Percentiles rank a stretch among this genome's conserved stretches.
phyloP scores from a whole-genome alignment of 2,888 invertebrate genomes.

The Brachypterus glaber region DNA sequence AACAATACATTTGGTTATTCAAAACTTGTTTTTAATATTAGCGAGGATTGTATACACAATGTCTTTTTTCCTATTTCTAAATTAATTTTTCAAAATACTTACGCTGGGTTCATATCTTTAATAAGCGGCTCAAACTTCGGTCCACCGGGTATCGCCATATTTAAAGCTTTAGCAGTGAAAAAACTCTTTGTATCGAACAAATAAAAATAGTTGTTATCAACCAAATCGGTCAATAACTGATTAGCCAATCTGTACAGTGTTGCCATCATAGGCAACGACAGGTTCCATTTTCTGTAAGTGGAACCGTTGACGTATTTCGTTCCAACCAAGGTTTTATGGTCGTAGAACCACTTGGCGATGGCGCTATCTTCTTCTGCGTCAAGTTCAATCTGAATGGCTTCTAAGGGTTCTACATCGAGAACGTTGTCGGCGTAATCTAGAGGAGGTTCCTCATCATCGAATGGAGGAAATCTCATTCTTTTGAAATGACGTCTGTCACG shows the following conservation, averaged over 20 bases:
- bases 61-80: no score
- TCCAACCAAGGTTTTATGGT: constrained; percentile 91
- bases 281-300: constrained; percentile 94
- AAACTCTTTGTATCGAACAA: constrained; percentile 98
- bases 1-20: no score
- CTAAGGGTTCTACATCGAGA: constrained; percentile 95
- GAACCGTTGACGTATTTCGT: constrained; percentile 90
- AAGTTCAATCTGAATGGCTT: constrained; percentile 97
- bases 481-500: constrained; percentile 98
- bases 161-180: constrained; percentile 98
- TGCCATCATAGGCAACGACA: constrained; percentile 94
- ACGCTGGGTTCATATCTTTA: constrained; percentile 93
- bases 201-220: constrained; percentile 98
- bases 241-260: constrained; percentile 95
- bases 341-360: constrained; percentile 96
- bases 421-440: constrained; percentile 99
- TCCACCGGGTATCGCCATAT: constrained; percentile 99
- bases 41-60: no score
- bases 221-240: constrained; percentile 93
- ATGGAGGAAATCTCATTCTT: constrained; percentile 98
- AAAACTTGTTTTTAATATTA: no score
- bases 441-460: constrained; percentile 99
- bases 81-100: constrained; percentile 31
- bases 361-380: constrained; percentile 89
- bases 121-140: constrained; percentile 99